Evolutionary conservation across 2,797 vertebrate genomes (phyloP).

Genomic region (Tragelaphus eurycerus): DNA sequence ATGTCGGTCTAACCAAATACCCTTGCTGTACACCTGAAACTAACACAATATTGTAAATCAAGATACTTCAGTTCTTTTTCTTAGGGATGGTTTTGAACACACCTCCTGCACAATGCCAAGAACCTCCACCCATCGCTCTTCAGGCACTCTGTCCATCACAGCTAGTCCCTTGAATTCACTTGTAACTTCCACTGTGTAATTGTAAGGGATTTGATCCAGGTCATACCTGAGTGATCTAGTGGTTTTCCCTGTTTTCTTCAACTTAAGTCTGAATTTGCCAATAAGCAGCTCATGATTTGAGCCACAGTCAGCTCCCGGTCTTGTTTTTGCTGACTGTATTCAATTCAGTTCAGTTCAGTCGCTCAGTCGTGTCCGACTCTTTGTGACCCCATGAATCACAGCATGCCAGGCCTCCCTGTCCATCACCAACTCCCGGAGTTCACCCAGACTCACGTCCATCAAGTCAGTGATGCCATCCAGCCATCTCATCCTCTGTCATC

Average conservation of each 20-base stretch:
- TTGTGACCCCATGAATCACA: too few species aligned
- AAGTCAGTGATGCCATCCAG: too few species aligned
- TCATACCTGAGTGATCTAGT: neutral
- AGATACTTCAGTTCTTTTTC: neutral
- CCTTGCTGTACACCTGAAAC: neutral
- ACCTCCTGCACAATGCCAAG: neutral
- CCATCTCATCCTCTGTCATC: too few species aligned
- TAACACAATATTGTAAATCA: neutral
- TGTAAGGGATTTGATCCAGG: neutral
- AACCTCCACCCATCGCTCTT: neutral
- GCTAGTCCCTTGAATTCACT: neutral
- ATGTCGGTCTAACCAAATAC: rapidly evolving
- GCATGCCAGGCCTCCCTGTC: too few species aligned
- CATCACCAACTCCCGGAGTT: too few species aligned
- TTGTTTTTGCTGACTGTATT: neutral
- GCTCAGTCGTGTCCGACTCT: too few species aligned
- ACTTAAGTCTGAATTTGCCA: neutral
- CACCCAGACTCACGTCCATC: too few species aligned
- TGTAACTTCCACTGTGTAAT: neutral
- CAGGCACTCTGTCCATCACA: neutral
- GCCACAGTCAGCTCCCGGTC: neutral
- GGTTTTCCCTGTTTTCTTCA: neutral
- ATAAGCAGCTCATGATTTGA: neutral
- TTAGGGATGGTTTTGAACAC: neutral
- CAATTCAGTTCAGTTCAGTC: too few species aligned